Base-by-base conservation (phyloP, 1,140 invertebrate species). In the Oscheius sp. region DNA sequence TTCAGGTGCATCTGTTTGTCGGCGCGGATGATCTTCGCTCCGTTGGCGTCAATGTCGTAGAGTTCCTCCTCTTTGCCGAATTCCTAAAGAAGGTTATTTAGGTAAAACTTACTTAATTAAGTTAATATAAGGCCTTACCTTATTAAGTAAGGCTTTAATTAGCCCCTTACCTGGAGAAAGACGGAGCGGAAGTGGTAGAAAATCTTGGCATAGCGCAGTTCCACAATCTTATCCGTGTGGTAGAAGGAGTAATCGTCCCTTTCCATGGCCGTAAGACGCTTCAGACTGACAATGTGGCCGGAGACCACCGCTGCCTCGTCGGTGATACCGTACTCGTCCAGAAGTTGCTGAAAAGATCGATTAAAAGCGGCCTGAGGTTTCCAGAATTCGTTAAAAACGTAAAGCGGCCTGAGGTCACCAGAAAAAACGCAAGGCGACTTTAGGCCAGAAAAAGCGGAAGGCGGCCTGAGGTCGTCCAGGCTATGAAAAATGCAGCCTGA, bases 231-330 rank as follows among this genome's bases (percentile, higher is more conserved):
- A 31, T 79, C 78, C 29, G 77, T 78, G 42, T 79, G 68, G 36
- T 79, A 79, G 75, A 79, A 79, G 7, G 74, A 67, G 46, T 70
- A 68, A 26, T 81, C 79, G 46, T 82, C 70, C 31, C 65, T 77
- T 34, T 82, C 80, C 73, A 69, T 76, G n/a, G 59, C 76, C n/a
- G 68, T 75, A 1, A 76, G 20, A 23, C 78, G 45, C 15, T 68
- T 70, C 18, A 81, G 66, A 18, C 62, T 65, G 15, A 64, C 65
- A 34, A 80, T 79, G 26, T 74, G 73, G 10, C 80, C 82, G 36
- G 79, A 73, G 10, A 84, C 64, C 7, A 83, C 59, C 20, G 77
- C 66, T 13, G 77, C 79, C 64, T 84, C 83, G 58, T 62, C 73
- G 28, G 68, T 68, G 42, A 84, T 77, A 15, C 75, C 76, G 73